phyloP scores from a whole-genome alignment of 2,113 vertebrate species.

The Prionailurus viverrinus region DNA sequence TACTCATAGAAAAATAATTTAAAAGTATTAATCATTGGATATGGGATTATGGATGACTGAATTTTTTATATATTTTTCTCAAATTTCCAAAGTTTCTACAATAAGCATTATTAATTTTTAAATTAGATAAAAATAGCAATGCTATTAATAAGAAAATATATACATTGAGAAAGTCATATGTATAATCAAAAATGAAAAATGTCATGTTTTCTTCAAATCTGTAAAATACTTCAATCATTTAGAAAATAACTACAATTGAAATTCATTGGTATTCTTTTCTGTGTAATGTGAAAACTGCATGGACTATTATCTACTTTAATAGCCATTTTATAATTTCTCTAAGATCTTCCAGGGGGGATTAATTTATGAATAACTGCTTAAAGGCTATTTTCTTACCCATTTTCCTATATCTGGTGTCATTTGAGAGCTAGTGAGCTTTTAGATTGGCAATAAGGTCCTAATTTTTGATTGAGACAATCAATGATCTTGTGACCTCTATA shows the following conservation, averaged over 20 bases:
- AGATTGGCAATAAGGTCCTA: conserved; percentile 57
- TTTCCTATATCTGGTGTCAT: conserved; percentile 60
- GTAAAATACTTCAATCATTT: conserved; percentile 8
- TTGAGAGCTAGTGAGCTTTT: conserved; percentile 60
- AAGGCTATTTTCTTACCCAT: conserved; percentile 55
- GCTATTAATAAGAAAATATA: neutral
- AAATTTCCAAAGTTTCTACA: neutral
- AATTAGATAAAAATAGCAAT: neutral
- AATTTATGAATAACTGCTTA: conserved; percentile 64
- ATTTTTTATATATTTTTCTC: neutral
- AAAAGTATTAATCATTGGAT: neutral
- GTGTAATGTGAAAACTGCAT: conserved; percentile 58
- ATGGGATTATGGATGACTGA: neutral
- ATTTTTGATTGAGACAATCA: conserved; percentile 46
- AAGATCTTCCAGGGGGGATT: conserved; percentile 47
- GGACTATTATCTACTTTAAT: conserved; percentile 67
- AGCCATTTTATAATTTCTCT: conserved; percentile 70
- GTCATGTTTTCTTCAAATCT: neutral
- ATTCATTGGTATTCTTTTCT: conserved; percentile 65
- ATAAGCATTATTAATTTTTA: neutral
- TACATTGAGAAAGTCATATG: neutral
- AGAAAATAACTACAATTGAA: conserved; percentile 60
- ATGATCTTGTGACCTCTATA: conserved; percentile 25
- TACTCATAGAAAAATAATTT: neutral
- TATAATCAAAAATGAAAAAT: conserved; percentile 10